These are phyloP conservation scores for Epistrophe eligans DNA, from an alignment of 2,888 invertebrate species.

Conservation along the genomic window DNA sequence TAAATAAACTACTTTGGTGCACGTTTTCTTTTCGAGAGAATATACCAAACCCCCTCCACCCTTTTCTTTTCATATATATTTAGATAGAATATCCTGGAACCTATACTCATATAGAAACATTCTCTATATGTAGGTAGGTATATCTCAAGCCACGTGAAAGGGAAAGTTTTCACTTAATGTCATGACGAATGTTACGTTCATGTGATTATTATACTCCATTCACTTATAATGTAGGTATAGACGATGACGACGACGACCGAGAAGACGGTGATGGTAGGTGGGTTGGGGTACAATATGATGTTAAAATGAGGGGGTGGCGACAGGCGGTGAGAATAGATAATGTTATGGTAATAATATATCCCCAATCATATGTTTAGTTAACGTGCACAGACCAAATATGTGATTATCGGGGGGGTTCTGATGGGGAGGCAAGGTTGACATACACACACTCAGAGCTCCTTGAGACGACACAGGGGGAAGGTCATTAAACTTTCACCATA, in stretches of 20 bases:
- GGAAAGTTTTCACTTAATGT: slow-evolving; percentile 76
- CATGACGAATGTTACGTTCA: slow-evolving; percentile 75
- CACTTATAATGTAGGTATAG: slow-evolving; percentile 54
- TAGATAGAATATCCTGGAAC: slow-evolving; percentile 5
- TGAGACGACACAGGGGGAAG: slow-evolving; percentile 35
- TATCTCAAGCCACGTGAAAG: slow-evolving; percentile 72
- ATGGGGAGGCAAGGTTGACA: slow-evolving; percentile 6
- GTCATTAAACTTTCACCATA: slow-evolving; percentile 77
- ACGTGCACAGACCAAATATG: slow-evolving; percentile 65
- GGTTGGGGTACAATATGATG: background rate
- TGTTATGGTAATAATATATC: slow-evolving; percentile 76
- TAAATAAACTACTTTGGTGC: slow-evolving; percentile 60
- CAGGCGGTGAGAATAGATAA: slow-evolving; percentile 67
- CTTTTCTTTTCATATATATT: background rate
- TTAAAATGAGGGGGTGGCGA: slow-evolving; percentile 55
- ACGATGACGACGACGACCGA: background rate
- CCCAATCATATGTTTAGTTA: slow-evolving; percentile 76
- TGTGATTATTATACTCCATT: slow-evolving; percentile 75
- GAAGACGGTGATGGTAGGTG: slow-evolving; percentile 17
- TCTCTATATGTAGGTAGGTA: slow-evolving; percentile 19
- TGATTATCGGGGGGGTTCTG: background rate
- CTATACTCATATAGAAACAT: slow-evolving; percentile 21
- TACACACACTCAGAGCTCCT: slow-evolving; percentile 37
- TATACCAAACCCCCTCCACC: background rate
- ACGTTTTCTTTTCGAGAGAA: slow-evolving; percentile 68